Evolutionary conservation across 2,113 vertebrate genomes (phyloP).

Genomic region (Hyperoodon ampullatus): DNA sequence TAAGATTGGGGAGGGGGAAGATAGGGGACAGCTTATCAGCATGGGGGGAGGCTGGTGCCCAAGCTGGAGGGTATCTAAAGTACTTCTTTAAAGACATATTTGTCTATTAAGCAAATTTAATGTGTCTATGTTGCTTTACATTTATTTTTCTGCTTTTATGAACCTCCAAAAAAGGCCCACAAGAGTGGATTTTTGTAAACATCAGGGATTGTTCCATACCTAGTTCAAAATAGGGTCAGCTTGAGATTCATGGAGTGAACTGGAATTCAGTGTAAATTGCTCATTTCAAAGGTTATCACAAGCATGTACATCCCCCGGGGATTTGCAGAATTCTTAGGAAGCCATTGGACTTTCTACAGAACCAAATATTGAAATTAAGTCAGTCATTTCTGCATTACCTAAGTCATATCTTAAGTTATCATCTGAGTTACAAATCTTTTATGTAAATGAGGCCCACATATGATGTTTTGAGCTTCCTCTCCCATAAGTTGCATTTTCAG

Average conservation of each 20-base stretch:
- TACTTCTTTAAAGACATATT: neutral
- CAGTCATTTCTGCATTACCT: neutral
- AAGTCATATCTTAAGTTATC: neutral
- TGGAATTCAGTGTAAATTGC: neutral
- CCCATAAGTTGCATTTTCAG: neutral
- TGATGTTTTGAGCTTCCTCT: neutral
- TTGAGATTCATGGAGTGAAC: neutral
- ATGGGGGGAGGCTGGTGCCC: neutral
- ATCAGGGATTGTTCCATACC: neutral
- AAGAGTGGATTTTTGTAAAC: neutral
- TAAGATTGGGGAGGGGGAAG: neutral
- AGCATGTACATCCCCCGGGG: neutral
- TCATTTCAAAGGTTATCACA: neutral
- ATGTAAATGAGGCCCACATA: neutral
- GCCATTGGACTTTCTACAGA: neutral
- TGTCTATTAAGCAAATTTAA: neutral
- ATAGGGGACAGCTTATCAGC: rapidly evolving
- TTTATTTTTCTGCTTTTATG: neutral
- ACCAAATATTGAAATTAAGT: neutral
- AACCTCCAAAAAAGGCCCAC: neutral
- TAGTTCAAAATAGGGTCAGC: neutral
- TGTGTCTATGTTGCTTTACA: neutral
- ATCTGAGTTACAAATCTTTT: neutral
- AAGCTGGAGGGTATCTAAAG: neutral
- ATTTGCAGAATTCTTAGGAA: neutral